These are phyloP conservation scores for Heliconius hewitsoni DNA, from an alignment of 1,140 invertebrate species.

Conservation along the genomic window DNA sequence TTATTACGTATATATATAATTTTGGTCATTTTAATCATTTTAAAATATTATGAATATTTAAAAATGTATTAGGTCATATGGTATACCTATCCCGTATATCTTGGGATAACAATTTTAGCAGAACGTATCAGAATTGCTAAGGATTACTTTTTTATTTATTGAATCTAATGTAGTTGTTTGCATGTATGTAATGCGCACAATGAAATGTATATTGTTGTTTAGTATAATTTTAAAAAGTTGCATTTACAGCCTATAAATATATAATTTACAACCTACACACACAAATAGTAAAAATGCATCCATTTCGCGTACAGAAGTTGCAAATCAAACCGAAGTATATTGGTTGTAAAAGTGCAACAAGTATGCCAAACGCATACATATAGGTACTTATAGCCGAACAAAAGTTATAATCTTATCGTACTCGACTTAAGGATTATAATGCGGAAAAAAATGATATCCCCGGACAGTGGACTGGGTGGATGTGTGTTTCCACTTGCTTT, in stretches of 20 bases:
- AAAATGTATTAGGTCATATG: too few species aligned
- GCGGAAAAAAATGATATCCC: conserved; percentile 27
- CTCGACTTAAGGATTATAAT: conserved; percentile 33
- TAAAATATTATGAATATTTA: too few species aligned
- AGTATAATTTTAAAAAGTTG: not conserved
- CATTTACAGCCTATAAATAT: not conserved
- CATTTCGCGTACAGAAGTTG: conserved; percentile 66
- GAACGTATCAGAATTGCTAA: not conserved
- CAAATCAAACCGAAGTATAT: conserved; percentile 79
- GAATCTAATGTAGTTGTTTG: too few species aligned
- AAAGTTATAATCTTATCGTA: conserved; percentile 22
- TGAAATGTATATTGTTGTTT: not conserved
- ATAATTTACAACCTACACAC: conserved; percentile 15
- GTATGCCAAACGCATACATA: conserved; percentile 61
- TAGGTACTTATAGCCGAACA: conserved; percentile 27
- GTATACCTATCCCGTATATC: not conserved
- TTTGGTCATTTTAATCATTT: too few species aligned
- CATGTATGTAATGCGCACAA: too few species aligned
- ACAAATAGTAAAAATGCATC: conserved; percentile 50
- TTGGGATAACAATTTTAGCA: not conserved
- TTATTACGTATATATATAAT: too few species aligned
- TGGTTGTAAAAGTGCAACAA: conserved; percentile 79
- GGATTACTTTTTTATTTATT: not conserved
- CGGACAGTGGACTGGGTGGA: conserved; percentile 37
- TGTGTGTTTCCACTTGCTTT: conserved; percentile 77